Conservation (phyloP, 2,797 vertebrate genomes). For the Falco peregrinus region DNA sequence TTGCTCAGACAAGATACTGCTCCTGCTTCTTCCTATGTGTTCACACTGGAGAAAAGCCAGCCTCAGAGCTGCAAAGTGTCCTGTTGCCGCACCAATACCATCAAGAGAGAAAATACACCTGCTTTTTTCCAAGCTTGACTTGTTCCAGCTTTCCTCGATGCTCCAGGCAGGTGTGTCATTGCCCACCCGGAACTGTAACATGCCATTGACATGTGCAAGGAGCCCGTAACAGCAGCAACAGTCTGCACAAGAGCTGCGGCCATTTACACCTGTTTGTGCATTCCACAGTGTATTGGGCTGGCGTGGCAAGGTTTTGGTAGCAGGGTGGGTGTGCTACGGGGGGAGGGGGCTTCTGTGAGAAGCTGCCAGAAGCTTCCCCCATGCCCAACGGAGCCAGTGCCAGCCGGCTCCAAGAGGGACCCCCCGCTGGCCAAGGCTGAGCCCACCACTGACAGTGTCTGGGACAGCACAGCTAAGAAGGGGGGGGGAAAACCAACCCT, state of each 20-base stretch:
- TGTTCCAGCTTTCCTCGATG: not conserved
- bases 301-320: too few species aligned
- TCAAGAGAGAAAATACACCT: not conserved
- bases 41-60: not conserved
- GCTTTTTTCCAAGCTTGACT: not conserved
- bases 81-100: not conserved
- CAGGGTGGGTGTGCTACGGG: too few species aligned
- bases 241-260: not conserved
- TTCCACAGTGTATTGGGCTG: not conserved
- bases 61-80: not conserved
- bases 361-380: too few species aligned
- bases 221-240: not conserved
- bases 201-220: rapidly evolving
- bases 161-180: not conserved
- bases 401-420: not conserved
- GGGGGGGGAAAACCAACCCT: not conserved
- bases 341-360: too few species aligned
- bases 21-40: not conserved
- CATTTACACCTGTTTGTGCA: not conserved
- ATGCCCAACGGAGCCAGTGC: too few species aligned
- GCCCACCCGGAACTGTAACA: not conserved
- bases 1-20: not conserved
- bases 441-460: not conserved
- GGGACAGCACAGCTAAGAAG: not conserved
- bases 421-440: not conserved